These are phyloP conservation scores for Siderastrea radians DNA, from an alignment of 92 coral and sea anemone genomes.

Conservation along the genomic window DNA sequence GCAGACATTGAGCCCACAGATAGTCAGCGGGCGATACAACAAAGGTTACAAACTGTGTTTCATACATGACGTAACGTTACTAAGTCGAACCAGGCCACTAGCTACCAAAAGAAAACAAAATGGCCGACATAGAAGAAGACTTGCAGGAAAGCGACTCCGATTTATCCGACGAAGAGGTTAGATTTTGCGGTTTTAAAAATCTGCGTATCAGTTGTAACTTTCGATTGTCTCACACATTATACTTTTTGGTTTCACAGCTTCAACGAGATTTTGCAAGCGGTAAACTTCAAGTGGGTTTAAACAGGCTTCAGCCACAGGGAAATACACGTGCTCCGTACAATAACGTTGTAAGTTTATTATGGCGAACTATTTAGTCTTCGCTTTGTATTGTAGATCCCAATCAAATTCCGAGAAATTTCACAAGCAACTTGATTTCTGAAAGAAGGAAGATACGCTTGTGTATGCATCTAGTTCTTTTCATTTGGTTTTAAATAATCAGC, in stretches of 20 bases:
- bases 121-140: slow-evolving; percentile 44
- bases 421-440: too few species aligned
- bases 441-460: too few species aligned
- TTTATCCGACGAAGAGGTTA: slow-evolving; percentile 37
- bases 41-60: neutral
- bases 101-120: slow-evolving; percentile 2
- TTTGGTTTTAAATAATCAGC: too few species aligned
- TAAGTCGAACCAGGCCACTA: slow-evolving; percentile 20
- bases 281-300: slow-evolving; percentile 90
- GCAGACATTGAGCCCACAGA: neutral
- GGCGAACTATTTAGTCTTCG: neutral
- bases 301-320: slow-evolving; percentile 48
- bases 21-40: slow-evolving; percentile 5
- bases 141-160: slow-evolving; percentile 32
- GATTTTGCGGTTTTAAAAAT: slow-evolving; percentile 10
- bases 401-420: neutral
- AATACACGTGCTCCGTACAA: slow-evolving; percentile 82
- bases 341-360: slow-evolving; percentile 79
- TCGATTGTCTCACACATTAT: neutral
- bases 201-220: too few species aligned
- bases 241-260: slow-evolving; percentile 61
- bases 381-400: neutral
- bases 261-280: slow-evolving; percentile 91
- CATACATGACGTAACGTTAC: neutral
- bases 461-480: too few species aligned